Percentiles rank a stretch among this genome's conserved stretches.
These are phyloP conservation scores for Lasioglossum leucozonium DNA, from an alignment of 2,888 invertebrate species.

Conservation along the genomic window DNA sequence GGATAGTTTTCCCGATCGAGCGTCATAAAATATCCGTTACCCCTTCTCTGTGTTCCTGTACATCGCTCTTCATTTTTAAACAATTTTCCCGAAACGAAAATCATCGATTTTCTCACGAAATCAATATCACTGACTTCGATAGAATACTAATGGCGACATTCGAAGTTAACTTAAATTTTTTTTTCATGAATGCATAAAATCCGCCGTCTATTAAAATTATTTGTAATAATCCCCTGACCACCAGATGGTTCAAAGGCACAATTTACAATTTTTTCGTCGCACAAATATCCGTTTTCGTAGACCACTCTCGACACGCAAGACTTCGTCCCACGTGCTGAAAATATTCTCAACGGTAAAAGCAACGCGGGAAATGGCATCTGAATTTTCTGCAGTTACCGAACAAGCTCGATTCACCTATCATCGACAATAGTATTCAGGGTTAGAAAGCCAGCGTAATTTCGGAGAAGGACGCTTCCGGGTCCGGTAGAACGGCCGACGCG, in stretches of 20 bases:
- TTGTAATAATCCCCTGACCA: background rate
- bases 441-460: background rate
- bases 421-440: background rate
- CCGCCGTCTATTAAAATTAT: background rate
- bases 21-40: slow-evolving; percentile 1
- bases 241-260: background rate
- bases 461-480: background rate
- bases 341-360: background rate
- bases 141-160: too few relatives aligned
- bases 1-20: slow-evolving; percentile 8
- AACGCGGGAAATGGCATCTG: background rate
- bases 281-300: too few relatives aligned
- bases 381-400: too few relatives aligned
- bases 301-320: too few relatives aligned
- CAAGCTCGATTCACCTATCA: too few relatives aligned
- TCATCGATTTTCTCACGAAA: background rate
- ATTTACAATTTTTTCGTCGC: too few relatives aligned
- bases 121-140: too few relatives aligned
- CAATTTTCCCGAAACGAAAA: background rate
- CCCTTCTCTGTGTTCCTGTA: background rate
- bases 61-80: background rate
- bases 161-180: too few relatives aligned
- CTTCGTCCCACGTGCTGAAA: background rate
- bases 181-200: too few relatives aligned
- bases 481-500: background rate